phyloP scores from a whole-genome alignment of 2,888 invertebrate genomes.

The Palloptera scutellata region DNA sequence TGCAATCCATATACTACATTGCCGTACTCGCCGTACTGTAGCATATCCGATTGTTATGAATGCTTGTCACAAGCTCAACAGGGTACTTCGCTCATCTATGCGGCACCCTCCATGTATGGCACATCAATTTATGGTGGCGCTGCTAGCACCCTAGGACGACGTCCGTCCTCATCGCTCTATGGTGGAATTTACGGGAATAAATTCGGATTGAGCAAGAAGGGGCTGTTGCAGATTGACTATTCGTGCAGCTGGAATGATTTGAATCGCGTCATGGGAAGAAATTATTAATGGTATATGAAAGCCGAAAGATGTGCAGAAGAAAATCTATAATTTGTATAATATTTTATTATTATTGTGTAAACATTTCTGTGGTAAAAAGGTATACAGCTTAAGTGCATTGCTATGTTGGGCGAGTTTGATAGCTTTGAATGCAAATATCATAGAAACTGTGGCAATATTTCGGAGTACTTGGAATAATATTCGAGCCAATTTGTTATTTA shows the following conservation, averaged over 20 bases:
- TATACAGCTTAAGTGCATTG: too few species aligned
- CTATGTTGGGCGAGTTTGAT: too few species aligned
- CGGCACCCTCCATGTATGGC: conserved; percentile 49
- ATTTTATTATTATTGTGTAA: too few species aligned
- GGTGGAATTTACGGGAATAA: conserved; percentile 60
- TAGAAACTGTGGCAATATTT: too few species aligned
- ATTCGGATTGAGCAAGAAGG: conserved; percentile 78
- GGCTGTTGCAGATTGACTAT: conserved; percentile 82
- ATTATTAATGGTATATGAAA: conserved; percentile 45
- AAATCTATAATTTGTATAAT: too few species aligned
- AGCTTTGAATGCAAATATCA: too few species aligned
- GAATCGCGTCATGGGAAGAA: conserved; percentile 73
- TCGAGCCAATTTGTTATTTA: too few species aligned
- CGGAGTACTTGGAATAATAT: too few species aligned
- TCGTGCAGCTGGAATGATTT: conserved; percentile 84
- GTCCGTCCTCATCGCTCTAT: conserved; percentile 57
- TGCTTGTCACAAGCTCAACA: conserved; percentile 46
- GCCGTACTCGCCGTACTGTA: conserved; percentile 56
- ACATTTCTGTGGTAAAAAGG: too few species aligned
- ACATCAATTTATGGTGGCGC: conserved; percentile 44
- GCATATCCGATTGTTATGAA: conserved; percentile 58
- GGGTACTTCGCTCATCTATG: conserved; percentile 50
- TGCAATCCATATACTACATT: conserved; percentile 58
- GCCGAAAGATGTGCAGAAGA: too few species aligned
- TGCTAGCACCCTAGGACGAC: conserved; percentile 42